Evolutionary conservation across 35 echinoderm and acorn worm genomes (phyloP).

Genomic region (Diadema setosum): DNA sequence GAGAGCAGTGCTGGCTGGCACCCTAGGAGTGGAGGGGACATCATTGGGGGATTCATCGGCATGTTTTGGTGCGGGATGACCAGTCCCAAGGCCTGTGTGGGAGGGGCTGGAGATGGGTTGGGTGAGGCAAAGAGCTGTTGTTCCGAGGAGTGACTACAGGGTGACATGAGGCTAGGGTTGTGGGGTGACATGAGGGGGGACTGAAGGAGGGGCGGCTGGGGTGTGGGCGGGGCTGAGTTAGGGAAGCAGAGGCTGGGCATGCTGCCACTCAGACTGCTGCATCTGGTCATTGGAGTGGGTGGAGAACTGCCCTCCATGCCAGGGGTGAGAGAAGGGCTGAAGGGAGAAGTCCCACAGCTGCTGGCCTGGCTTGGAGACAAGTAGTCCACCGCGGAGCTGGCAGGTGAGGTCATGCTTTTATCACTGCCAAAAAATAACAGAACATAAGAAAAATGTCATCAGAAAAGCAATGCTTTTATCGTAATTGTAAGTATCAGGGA

Average conservation of each 20-base stretch:
- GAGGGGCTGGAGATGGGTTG: background rate
- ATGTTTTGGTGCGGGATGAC: background rate
- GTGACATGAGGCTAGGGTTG: background rate
- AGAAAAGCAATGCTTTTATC: no score
- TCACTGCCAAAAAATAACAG: no score
- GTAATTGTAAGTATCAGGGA: no score
- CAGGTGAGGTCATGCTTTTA: background rate
- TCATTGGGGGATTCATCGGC: background rate
- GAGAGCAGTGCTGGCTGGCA: background rate
- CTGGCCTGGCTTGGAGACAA: background rate
- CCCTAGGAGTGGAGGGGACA: background rate
- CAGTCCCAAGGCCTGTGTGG: background rate
- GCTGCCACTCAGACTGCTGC: conserved; percentile 35
- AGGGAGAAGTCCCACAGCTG: background rate
- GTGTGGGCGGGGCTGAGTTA: background rate
- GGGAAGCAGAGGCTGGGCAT: conserved; percentile 44
- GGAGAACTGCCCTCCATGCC: background rate
- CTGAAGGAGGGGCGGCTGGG: background rate
- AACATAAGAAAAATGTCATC: no score
- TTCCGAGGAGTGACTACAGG: background rate
- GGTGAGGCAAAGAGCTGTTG: background rate
- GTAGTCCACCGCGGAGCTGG: background rate
- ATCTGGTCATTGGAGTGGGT: conserved; percentile 4
- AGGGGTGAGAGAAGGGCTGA: conserved; percentile 28
- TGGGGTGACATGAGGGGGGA: background rate